A percentile compares a stretch with the other conserved stretches of the same genome.
Evolutionary conservation across 2,113 vertebrate genomes (phyloP).

Genomic region (Onychostruthus taczanowskii): DNA sequence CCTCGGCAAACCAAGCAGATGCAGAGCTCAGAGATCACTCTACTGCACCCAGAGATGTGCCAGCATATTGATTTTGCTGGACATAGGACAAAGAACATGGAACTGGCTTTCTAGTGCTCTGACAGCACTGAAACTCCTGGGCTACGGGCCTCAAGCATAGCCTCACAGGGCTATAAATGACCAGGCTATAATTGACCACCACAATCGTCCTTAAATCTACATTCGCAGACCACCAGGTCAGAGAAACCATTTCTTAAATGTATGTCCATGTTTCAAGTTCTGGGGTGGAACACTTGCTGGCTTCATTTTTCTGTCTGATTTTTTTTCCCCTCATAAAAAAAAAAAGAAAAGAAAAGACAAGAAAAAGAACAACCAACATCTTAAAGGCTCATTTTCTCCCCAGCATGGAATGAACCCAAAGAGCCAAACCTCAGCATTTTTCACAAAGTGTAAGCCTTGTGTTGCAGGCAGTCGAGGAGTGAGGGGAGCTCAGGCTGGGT

Average conservation of each 20-base stretch:
- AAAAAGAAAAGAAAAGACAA: background rate
- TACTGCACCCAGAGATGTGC: background rate
- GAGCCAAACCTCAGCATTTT: constrained; percentile 23
- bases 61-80: background rate
- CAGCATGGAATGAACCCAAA: background rate
- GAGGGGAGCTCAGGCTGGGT: background rate
- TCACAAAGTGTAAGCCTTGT: background rate
- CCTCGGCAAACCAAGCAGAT: background rate
- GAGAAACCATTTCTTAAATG: background rate
- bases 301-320: background rate
- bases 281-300: background rate
- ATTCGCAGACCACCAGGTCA: background rate
- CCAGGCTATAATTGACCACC: background rate
- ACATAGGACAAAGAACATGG: background rate
- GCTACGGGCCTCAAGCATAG: background rate
- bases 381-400: background rate
- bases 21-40: background rate
- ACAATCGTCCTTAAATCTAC: background rate
- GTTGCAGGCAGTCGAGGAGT: background rate
- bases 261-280: background rate
- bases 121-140: background rate
- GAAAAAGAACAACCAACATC: background rate
- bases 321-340: background rate
- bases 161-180: background rate
- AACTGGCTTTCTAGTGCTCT: background rate